phyloP scores from a whole-genome alignment of 2,888 invertebrate species.

The Aphidoletes aphidimyza region DNA sequence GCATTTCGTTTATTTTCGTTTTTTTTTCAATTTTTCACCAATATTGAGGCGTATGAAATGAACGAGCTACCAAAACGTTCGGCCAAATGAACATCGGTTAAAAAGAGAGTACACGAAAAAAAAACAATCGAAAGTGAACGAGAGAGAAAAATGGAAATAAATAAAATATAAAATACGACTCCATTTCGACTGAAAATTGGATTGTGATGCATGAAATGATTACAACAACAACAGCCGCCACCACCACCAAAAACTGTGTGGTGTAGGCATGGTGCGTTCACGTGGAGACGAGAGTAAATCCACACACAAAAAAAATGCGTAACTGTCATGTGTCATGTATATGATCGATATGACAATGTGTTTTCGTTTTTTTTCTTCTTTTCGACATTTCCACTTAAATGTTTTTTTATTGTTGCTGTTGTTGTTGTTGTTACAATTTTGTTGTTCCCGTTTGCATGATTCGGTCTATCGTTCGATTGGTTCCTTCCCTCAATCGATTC shows the following conservation, averaged over 20 bases:
- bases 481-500: neutral
- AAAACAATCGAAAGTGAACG: neutral
- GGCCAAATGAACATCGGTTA: constrained; percentile 13
- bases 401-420: neutral
- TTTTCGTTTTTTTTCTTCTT: neutral
- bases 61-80: neutral
- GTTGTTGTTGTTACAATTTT: neutral
- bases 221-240: neutral
- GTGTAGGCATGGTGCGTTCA: neutral
- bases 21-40: neutral
- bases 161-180: constrained; percentile 27
- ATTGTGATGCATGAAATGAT: neutral
- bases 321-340: constrained; percentile 35
- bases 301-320: neutral
- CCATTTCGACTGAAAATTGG: constrained; percentile 12
- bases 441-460: neutral
- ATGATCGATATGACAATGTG: constrained; percentile 12
- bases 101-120: neutral
- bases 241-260: too few relatives aligned
- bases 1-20: too few relatives aligned
- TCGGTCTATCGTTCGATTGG: too few relatives aligned
- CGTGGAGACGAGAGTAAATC: neutral
- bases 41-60: neutral
- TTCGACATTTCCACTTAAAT: neutral
- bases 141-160: neutral